Evolutionary conservation across 2,113 vertebrate genomes (phyloP), one percentile per base, ranked within the genome.

Genomic region (Chamaea fasciata): DNA sequence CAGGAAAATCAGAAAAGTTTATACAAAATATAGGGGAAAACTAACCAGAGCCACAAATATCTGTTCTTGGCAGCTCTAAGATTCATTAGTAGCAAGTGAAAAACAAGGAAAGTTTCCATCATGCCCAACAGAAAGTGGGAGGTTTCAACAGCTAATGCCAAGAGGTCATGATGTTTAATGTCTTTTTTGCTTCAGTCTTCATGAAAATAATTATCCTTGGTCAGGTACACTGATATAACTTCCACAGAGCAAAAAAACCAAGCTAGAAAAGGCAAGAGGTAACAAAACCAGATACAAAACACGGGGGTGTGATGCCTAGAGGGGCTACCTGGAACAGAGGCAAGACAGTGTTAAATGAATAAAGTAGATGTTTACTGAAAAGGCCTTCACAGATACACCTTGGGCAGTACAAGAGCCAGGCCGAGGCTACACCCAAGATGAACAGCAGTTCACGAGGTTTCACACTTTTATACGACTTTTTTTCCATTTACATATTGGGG

Each of bases 361-460:
- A 39, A 62, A 39, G 16, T 13, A 27, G 26, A 8, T 39, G 39
- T 39, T 60, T 39, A 39, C 39, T 37, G 18, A 39, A 60, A 39
- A 59, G 23, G 23, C 23, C 23, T 59, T 26, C 35, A 28, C 8
- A 27, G 59, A 19, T 27, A 6, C 35, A 39, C 35, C 35, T 60
- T 60, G 59, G 59, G 35, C 35, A 60, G 35, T 19, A 39, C 35
- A 39, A 39, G 59, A 20, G 59, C 59, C 26, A 3, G 11, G 15
- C 9, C 6, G 7, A 5, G 35, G 5, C 35, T 19, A 9, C 12
- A 62, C 11, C 26, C 59, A 62, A 39, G 59, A 39, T 39, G 26
- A 7, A 28, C 12, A 13, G 4, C 3, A 1, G 11, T 11, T 18
- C 37, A 62, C 4, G 6, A 4, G 6, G 2, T 28, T 39, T 62